Evolutionary conservation across 2,797 vertebrate genomes (phyloP), one percentile per base, ranked within the genome.

Genomic region (Mionectes olivaceus): DNA sequence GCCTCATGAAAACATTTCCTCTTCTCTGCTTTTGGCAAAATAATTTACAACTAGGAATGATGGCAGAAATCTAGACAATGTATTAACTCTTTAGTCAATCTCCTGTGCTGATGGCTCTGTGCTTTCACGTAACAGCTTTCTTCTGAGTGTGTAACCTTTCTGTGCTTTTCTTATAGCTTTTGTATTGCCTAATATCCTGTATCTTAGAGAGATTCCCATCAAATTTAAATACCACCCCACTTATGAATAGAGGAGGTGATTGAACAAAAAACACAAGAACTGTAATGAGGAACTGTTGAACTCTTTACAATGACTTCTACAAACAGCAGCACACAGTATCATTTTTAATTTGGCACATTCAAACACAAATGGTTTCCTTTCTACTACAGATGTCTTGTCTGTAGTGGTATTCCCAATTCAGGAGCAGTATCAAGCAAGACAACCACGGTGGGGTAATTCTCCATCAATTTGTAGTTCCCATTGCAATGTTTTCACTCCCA

Each of bases 1-100:
- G 47, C 44, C 37, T 64, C 1, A 3, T 11, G 16, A 47, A 81
- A 78, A 57, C 7, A 19, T 33, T 63, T 80, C 13, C 68, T 87
- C 52, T 76, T 22, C 74, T 90, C 7, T 59, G 87, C 70, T 80
- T 89, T 32, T 33, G 64, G 61, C 74, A 96, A 92, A 90, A 83
- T 53, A 77, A 68, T 84, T 93, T 75, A 81, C 39, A 94, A 84
- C 39, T 35, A 95, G 93, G 91, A 93, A 46, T 53, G 83, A 87
- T 16, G 61, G 50, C 84, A 94, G 94, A 64, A 33, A 76, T 81
- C 65, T 43, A 87, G 37, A 83, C 83, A 89, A 83, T 10, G 43
- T 49, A 86, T 82, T 90, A 92, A 84, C n/a, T 33, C 37, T 64
- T 81, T 3, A 93, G 81, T 50, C 63, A 86, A 18, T 44, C 69